These are phyloP conservation scores for Zaprionus inermis DNA, from an alignment of 1,140 invertebrate genomes.

Conservation along the genomic window DNA sequence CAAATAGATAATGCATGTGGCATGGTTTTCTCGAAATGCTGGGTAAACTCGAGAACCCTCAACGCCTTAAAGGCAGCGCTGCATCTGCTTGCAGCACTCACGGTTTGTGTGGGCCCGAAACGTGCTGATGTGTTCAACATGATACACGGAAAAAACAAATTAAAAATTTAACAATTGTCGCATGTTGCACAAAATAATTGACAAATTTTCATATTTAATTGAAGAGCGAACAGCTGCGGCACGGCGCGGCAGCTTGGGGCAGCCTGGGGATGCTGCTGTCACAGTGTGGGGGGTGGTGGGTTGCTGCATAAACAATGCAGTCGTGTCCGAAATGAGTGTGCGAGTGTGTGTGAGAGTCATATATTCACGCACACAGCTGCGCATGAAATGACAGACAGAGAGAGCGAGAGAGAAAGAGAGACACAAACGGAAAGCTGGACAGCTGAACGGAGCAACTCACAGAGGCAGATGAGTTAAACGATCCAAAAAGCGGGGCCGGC, in stretches of 20 bases:
- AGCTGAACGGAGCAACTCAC: constrained; percentile 46
- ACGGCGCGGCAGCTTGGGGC: background rate
- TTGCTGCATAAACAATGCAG: constrained; percentile 77
- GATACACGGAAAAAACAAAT: constrained; percentile 59
- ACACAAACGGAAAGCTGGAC: constrained; percentile 5
- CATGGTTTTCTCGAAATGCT: too few relatives aligned
- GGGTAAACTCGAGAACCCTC: too few relatives aligned
- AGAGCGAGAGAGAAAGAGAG: constrained; percentile 6
- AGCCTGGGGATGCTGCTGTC: constrained; percentile 7
- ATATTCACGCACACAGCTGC: constrained; percentile 67
- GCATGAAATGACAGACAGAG: constrained; percentile 59
- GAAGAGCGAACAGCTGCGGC: constrained; percentile 71
- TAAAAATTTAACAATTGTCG: constrained; percentile 81
- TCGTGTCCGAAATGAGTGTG: constrained; percentile 16
- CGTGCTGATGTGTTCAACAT: constrained; percentile 28
- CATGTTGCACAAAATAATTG: constrained; percentile 82
- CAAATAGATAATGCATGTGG: background rate
- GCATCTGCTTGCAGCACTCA: background rate
- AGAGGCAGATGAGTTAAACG: constrained; percentile 8
- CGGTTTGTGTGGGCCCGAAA: background rate
- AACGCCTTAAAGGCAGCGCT: background rate
- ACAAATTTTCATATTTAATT: constrained; percentile 83
- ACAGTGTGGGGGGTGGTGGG: constrained; percentile 59
- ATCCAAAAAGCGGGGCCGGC: background rate
- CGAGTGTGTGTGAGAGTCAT: constrained; percentile 45